phyloP scores from a whole-genome alignment of 1,140 invertebrate species.

The Magallana gigas region DNA sequence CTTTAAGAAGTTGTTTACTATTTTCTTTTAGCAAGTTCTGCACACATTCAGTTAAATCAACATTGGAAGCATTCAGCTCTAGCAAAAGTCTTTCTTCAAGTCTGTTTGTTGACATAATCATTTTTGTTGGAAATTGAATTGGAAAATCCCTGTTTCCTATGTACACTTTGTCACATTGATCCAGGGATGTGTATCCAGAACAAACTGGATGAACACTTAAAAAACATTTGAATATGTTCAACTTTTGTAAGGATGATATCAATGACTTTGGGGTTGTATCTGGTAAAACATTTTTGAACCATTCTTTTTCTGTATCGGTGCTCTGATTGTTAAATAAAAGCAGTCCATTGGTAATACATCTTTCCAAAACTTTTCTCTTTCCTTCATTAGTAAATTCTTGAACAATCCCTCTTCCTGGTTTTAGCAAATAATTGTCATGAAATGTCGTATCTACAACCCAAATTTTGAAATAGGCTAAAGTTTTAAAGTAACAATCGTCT shows the following conservation, averaged over 20 bases:
- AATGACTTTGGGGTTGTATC: neutral
- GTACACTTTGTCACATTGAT: neutral
- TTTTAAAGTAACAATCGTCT: neutral
- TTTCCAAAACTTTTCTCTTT: neutral
- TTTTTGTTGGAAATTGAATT: neutral
- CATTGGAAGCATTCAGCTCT: neutral
- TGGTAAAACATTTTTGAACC: neutral
- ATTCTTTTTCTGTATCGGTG: neutral
- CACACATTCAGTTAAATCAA: neutral
- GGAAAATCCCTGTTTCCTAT: neutral
- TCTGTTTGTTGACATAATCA: neutral
- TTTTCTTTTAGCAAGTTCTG: neutral
- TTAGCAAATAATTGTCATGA: neutral
- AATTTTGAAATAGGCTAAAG: neutral
- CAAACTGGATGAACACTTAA: neutral
- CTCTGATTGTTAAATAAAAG: neutral
- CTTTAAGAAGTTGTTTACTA: neutral
- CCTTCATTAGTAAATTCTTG: neutral
- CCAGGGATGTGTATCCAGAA: neutral
- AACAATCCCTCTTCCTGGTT: neutral
- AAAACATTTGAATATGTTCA: slow-evolving; percentile 4
- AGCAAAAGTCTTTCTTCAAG: neutral
- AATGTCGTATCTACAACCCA: neutral
- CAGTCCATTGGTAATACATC: neutral
- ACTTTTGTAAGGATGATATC: neutral